Percentiles rank a stretch among this genome's conserved stretches.
These are phyloP conservation scores for Ctenochaetus hawaiiensis DNA, from an alignment of 2,797 vertebrate species.

Conservation along the genomic window DNA sequence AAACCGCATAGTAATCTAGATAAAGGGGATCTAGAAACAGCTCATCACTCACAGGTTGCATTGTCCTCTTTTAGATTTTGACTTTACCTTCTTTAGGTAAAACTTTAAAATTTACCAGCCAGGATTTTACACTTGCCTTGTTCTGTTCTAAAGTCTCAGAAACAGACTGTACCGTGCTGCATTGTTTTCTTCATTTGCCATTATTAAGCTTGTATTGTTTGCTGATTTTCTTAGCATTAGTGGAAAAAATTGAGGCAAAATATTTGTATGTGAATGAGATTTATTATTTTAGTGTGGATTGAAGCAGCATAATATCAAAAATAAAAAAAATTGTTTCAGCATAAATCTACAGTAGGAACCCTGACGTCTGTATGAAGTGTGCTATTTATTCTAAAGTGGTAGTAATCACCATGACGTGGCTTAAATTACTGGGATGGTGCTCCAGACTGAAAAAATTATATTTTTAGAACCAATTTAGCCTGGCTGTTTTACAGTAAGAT, in stretches of 20 bases:
- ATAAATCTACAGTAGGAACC: conserved; percentile 54
- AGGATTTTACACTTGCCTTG: conserved; percentile 18
- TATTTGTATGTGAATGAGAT: conserved; percentile 35
- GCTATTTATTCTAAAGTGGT: conserved; percentile 72
- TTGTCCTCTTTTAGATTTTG: conserved; percentile 11
- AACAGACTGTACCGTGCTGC: neutral
- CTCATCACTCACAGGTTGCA: neutral
- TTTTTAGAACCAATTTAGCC: conserved; percentile 68
- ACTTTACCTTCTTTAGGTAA: conserved; percentile 14
- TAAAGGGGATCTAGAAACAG: neutral
- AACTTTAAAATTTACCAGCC: conserved; percentile 15
- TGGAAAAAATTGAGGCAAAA: conserved; percentile 35
- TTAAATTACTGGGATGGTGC: conserved; percentile 70
- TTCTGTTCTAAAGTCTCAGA: conserved; percentile 30
- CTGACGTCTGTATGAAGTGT: conserved; percentile 66
- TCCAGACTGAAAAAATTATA: conserved; percentile 68
- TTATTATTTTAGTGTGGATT: conserved; percentile 33
- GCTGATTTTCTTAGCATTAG: conserved; percentile 46
- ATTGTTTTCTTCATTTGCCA: conserved; percentile 40
- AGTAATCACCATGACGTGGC: conserved; percentile 72
- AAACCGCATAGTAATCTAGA: neutral
- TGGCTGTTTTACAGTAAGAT: conserved; percentile 66
- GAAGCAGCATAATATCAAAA: conserved; percentile 38
- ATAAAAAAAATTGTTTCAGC: conserved; percentile 49
- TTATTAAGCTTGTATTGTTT: conserved; percentile 22